Base-by-base conservation (phyloP, 2,797 vertebrate species). In the Sarcophilus harrisii region DNA sequence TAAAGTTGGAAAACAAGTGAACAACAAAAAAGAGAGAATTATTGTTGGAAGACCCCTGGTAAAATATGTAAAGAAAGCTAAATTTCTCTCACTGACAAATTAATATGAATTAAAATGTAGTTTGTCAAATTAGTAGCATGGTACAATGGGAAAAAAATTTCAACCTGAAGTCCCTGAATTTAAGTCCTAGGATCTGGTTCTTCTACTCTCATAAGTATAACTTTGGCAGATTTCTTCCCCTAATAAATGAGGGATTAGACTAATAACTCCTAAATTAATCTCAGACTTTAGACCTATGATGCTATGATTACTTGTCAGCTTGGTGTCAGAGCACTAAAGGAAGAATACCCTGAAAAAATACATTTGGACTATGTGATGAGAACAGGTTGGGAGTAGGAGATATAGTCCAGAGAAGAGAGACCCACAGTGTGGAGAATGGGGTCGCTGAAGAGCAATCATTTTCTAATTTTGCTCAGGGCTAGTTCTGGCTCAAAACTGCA, bases 281-380 rank as follows among this genome's bases (percentile, higher is more conserved):
- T 81, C n/a, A 45, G 27, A 81, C 38, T 45, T 45, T 81, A 45
- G n/a, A 81, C 0, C 38, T 45, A 27, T 81, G 73, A 81, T 81
- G 38, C 38, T 81, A 45, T 45, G 73, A 45, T 27, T 81, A 4
- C 21, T 81, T 81, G 73, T 81, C 38, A 81, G 18, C 73, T 11
- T 45, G 38, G 21, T 24, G n/a, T 18, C 38, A 45, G 38, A 81
- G 38, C 21, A 45, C 38, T 45, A 81, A 91, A 14, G 45, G 9
- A 49, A 14, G 10, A 14, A 38, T 45, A 14, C 58, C 57, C 0
- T 6, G 14, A 55, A 57, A 21, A 57, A 52, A 28, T 92, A 30
- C 8, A 92, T 93, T 90, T 81, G 95, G 92, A 90, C 66, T 58
- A n/a, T 45, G 9, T 87, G 66, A 90, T 52, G 45, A 87, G 59